These are phyloP conservation scores for Pelodytes ibericus DNA, from an alignment of 2,797 vertebrate species.

Conservation along the genomic window DNA sequence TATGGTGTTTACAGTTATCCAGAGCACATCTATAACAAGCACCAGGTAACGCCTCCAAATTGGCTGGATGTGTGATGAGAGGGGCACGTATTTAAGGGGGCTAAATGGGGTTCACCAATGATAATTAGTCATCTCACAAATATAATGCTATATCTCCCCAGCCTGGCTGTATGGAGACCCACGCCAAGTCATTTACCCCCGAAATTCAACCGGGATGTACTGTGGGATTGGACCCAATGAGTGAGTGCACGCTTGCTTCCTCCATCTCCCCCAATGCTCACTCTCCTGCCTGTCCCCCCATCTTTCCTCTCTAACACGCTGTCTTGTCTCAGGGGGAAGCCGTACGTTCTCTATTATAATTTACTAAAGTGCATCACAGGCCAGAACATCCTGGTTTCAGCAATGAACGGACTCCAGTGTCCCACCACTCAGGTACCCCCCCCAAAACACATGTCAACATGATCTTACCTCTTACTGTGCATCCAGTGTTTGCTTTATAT, in stretches of 20 bases:
- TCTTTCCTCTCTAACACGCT: neutral
- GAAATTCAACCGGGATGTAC: conserved; percentile 85
- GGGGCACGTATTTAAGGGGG: no score
- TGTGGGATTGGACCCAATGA: conserved; percentile 78
- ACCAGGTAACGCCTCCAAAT: no score
- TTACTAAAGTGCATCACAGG: conserved; percentile 77
- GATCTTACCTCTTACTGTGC: no score
- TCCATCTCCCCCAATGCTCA: neutral
- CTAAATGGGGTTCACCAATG: no score
- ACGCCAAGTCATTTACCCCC: conserved; percentile 82
- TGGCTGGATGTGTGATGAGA: no score
- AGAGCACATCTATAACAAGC: no score
- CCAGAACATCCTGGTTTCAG: conserved; percentile 69
- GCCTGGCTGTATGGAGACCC: conserved; percentile 90
- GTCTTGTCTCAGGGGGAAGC: conserved; percentile 69
- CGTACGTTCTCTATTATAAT: conserved; percentile 80
- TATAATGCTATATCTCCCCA: conserved; percentile 62
- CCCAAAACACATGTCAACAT: neutral
- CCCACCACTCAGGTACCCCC: conserved; percentile 83
- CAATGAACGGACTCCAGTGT: conserved; percentile 79
- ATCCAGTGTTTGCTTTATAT: no score
- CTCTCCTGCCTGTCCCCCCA: neutral
- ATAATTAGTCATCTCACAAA: no score
- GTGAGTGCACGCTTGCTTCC: neutral
- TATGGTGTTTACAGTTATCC: no score